Percentiles rank a stretch among this genome's conserved stretches.
Evolutionary conservation across 2,113 vertebrate species (phyloP).

Genomic region (Oreochromis aureus): DNA sequence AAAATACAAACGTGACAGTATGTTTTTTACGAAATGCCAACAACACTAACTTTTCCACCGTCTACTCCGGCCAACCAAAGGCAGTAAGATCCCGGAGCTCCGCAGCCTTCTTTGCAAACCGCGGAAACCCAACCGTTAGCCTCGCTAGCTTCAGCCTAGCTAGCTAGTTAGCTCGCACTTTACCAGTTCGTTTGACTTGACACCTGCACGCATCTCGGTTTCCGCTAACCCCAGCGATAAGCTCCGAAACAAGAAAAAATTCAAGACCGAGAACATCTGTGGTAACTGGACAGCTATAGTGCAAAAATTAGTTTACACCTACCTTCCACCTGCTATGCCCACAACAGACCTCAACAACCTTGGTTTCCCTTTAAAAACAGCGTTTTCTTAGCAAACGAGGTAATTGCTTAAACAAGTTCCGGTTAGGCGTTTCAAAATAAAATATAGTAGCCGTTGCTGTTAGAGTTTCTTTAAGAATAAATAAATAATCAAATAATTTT

Average conservation of each 20-base stretch:
- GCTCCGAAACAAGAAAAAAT: background rate
- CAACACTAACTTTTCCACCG: background rate
- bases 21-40: background rate
- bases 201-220: slow-evolving; percentile 19
- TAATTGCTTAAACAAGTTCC: background rate
- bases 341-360: slow-evolving; percentile 64
- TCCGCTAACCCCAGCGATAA: background rate
- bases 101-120: background rate
- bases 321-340: slow-evolving; percentile 47
- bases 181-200: slow-evolving; percentile 28
- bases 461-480: background rate
- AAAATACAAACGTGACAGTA: background rate
- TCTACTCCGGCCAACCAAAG: background rate
- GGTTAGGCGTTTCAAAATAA: slow-evolving; percentile 39
- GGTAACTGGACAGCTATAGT: rapidly evolving
- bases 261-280: background rate
- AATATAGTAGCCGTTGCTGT: background rate
- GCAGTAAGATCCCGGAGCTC: background rate
- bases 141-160: slow-evolving; percentile 24
- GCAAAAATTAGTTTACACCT: background rate
- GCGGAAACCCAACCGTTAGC: slow-evolving; percentile 23
- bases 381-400: slow-evolving; percentile 20
- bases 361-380: slow-evolving; percentile 68
- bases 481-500: background rate
- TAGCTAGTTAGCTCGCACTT: slow-evolving; percentile 47